Percentiles rank a stretch among this genome's conserved stretches.
Evolutionary conservation across 1,140 invertebrate genomes (phyloP).

Genomic region (Brachionus plicatilis): DNA sequence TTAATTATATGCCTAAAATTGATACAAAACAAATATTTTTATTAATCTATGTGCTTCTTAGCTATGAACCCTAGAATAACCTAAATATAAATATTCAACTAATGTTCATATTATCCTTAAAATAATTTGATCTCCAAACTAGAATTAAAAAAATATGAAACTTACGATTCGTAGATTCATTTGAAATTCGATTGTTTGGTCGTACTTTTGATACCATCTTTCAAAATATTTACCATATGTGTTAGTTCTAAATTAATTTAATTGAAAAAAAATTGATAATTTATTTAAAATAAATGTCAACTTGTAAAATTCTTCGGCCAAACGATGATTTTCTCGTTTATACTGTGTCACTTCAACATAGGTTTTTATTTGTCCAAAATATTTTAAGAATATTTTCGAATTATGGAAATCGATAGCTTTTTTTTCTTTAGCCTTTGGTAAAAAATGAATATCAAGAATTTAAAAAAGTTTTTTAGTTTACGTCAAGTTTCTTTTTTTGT

Average conservation of each 20-base stretch:
- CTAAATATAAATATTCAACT: neutral
- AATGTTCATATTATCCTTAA: neutral
- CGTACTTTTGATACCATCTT: conserved; percentile 9
- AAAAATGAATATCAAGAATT: neutral
- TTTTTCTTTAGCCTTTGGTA: conserved; percentile 17
- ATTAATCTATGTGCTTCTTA: neutral
- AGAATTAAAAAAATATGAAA: neutral
- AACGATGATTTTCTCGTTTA: conserved; percentile 16
- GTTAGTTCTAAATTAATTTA: conserved; percentile 7
- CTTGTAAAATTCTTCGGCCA: conserved; percentile 24
- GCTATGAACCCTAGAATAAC: neutral
- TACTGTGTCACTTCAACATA: neutral
- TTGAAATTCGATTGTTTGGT: conserved; percentile 17
- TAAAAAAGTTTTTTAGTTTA: neutral
- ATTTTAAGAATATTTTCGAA: neutral
- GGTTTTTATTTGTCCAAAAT: neutral
- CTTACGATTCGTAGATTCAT: conserved; percentile 33
- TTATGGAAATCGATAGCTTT: neutral
- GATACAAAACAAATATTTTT: neutral
- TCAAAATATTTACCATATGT: neutral
- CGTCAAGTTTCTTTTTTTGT: neutral
- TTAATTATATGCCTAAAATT: neutral
- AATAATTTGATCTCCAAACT: neutral
- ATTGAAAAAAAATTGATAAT: neutral
- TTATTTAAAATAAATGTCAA: neutral